Percentiles rank a stretch among this genome's conserved stretches.
phyloP scores from a whole-genome alignment of 1,140 invertebrate genomes.

The Sarcophaga peregrina region DNA sequence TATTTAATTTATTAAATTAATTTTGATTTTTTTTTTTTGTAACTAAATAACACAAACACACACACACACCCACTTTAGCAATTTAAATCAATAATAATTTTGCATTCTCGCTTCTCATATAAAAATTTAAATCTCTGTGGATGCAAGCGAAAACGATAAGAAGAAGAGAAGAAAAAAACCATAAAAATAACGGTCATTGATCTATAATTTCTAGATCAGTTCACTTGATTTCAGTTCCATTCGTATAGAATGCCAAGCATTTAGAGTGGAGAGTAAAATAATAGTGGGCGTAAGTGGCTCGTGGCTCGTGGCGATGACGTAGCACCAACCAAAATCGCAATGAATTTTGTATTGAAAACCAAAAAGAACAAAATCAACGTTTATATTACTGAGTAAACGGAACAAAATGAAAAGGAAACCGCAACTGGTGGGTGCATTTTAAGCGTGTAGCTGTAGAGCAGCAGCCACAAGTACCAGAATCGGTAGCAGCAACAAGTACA shows the following conservation, averaged over 20 bases:
- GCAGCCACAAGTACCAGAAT: neutral
- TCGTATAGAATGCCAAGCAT: neutral
- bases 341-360: no score
- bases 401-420: constrained; percentile 1
- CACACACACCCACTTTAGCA: neutral
- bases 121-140: no score
- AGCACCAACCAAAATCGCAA: neutral
- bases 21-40: constrained; percentile 1
- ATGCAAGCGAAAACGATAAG: no score
- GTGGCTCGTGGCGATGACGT: constrained; percentile 41
- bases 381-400: no score
- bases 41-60: neutral
- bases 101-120: neutral
- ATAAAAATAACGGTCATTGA: constrained; percentile 28
- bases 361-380: no score
- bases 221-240: constrained; percentile 18
- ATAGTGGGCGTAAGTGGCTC: constrained; percentile 35
- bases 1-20: no score
- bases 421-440: constrained; percentile 35
- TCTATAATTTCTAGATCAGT: constrained; percentile 35
- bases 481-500: constrained; percentile 19
- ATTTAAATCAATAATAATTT: constrained; percentile 12
- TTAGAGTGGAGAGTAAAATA: neutral
- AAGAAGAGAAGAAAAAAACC: no score
- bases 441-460: neutral